Conservation (phyloP, 2,888 invertebrate species). For the Coremacera marginata region DNA sequence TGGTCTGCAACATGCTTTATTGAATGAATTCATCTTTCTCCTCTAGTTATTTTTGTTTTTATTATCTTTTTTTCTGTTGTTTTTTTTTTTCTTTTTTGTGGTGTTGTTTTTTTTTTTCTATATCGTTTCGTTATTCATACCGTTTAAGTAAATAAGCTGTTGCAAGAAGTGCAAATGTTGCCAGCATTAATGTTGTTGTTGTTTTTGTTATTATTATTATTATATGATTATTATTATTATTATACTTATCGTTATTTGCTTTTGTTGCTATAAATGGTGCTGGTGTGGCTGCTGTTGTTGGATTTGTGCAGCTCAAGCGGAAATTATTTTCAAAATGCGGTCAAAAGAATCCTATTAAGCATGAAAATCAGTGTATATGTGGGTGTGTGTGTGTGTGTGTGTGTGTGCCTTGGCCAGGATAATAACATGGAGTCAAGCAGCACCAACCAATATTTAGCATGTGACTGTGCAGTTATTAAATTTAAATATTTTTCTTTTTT, state of each 20-base stretch:
- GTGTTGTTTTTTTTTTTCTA: background rate
- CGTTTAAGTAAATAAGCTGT: constrained; percentile 26
- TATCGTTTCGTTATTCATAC: background rate
- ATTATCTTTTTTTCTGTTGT: background rate
- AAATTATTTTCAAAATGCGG: constrained; percentile 4
- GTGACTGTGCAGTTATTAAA: background rate
- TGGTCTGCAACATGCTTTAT: background rate
- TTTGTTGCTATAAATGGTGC: no score
- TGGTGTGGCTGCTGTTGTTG: background rate
- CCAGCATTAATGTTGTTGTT: background rate
- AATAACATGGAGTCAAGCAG: no score
- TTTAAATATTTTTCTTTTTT: background rate
- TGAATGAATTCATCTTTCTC: background rate
- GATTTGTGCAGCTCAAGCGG: background rate
- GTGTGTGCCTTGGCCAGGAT: no score
- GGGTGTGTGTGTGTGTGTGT: no score
- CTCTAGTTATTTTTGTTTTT: background rate
- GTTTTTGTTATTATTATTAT: background rate
- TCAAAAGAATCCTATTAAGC: constrained; percentile 4
- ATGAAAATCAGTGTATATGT: background rate
- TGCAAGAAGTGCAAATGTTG: constrained; percentile 2
- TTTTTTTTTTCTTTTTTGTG: no score
- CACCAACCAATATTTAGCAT: background rate
- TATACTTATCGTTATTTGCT: background rate
- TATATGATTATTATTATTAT: background rate